Conservation (phyloP, 1,140 invertebrate species). For the Globodera ellingtonae region DNA sequence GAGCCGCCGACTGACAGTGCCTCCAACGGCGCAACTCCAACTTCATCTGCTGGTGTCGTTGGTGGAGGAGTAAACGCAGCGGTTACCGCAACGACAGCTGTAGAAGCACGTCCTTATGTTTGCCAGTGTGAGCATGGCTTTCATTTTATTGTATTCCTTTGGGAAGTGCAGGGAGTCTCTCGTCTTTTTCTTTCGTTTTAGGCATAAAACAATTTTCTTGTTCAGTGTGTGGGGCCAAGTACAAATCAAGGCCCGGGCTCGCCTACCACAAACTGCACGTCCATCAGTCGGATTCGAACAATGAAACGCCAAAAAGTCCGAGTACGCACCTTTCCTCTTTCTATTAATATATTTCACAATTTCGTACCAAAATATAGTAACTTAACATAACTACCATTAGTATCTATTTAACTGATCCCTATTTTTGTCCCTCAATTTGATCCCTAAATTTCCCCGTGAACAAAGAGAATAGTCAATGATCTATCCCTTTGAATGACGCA, state of each 20-base stretch:
- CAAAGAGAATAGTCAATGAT: constrained; percentile 1
- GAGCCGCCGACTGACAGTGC: constrained; percentile 3
- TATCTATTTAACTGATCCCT: no score
- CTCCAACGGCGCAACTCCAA: constrained; percentile 12
- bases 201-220: constrained; percentile 12
- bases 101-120: constrained; percentile 36
- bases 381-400: constrained; percentile 8
- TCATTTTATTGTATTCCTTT: no score
- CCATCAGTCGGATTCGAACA: constrained; percentile 74
- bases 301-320: constrained; percentile 55
- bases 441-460: constrained; percentile 7
- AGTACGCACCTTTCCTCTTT: constrained; percentile 37
- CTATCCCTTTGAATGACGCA: not conserved
- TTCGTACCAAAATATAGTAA: constrained; percentile 4
- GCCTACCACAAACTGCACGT: constrained; percentile 95
- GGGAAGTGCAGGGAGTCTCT: not conserved
- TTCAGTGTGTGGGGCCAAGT: constrained; percentile 81
- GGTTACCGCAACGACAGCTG: not conserved
- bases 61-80: not conserved
- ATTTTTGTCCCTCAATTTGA: not conserved
- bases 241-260: constrained; percentile 92
- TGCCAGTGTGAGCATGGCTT: constrained; percentile 37
- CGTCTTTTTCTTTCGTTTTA: not conserved
- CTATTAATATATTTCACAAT: constrained; percentile 2
- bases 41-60: not conserved